These are phyloP conservation scores for Mus spicilegus DNA, from an alignment of 2,113 vertebrate species.

Conservation along the genomic window DNA sequence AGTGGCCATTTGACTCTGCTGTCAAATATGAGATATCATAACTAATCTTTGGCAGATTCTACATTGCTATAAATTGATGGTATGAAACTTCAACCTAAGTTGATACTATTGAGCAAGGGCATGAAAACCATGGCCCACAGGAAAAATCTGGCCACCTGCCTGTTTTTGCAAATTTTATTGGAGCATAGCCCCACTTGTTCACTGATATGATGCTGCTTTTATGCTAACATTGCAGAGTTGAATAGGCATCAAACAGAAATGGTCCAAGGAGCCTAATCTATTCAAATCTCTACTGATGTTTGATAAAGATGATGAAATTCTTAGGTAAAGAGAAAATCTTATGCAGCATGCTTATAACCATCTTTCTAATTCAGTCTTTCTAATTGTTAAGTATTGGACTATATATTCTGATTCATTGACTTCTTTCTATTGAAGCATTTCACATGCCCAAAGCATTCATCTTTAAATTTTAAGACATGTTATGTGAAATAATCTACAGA, in stretches of 20 bases:
- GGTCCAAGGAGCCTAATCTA: not conserved
- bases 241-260: not conserved
- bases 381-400: not conserved
- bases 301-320: not conserved
- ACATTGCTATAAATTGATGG: conserved; percentile 21
- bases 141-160: not conserved
- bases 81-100: conserved; percentile 20
- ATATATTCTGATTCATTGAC: not conserved
- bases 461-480: not conserved
- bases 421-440: not conserved
- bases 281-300: not conserved
- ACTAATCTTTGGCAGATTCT: conserved; percentile 48
- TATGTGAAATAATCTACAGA: not conserved
- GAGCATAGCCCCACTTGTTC: not conserved
- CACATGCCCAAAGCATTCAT: not conserved
- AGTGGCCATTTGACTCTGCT: conserved; percentile 44
- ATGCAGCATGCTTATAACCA: too few species aligned
- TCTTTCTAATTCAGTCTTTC: not conserved
- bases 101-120: not conserved
- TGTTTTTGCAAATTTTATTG: conserved; percentile 10
- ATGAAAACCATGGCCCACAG: not conserved
- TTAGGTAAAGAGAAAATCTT: not conserved
- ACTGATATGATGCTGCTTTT: not conserved
- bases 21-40: conserved; percentile 57
- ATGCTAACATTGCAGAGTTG: not conserved